These are phyloP conservation scores for Himantopus leucocephalus DNA, from an alignment of 2,113 vertebrate species.

Conservation along the genomic window DNA sequence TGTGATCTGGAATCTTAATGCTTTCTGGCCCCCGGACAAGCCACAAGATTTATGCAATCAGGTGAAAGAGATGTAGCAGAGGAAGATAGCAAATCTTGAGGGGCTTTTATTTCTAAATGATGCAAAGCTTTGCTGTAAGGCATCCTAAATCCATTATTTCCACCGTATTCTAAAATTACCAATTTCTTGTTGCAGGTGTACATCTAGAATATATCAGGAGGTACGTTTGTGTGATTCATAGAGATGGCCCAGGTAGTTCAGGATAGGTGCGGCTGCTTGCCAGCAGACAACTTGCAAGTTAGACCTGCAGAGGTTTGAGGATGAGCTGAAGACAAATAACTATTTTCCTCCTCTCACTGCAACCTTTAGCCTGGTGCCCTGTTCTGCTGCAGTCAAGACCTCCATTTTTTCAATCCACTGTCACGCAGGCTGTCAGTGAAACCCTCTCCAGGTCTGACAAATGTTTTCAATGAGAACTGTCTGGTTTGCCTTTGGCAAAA, in stretches of 20 bases:
- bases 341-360: background rate
- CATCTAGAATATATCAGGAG: background rate
- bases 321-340: background rate
- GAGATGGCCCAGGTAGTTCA: background rate
- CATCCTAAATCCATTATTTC: background rate
- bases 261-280: background rate
- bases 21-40: background rate
- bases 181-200: background rate
- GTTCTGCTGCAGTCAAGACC: background rate
- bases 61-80: background rate
- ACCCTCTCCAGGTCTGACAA: background rate
- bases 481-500: background rate
- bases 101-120: background rate
- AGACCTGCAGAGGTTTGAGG: background rate
- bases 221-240: background rate
- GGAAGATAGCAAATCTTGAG: background rate
- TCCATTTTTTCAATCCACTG: background rate
- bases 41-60: background rate
- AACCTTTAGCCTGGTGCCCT: background rate
- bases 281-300: background rate
- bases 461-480: rapidly evolving
- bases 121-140: background rate
- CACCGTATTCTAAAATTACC: background rate
- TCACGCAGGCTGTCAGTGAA: background rate
- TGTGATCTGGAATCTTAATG: background rate